A percentile compares a stretch with the other conserved stretches of the same genome.
phyloP scores from a whole-genome alignment of 92 coral and sea anemone genomes.

The Nematostella vectensis region DNA sequence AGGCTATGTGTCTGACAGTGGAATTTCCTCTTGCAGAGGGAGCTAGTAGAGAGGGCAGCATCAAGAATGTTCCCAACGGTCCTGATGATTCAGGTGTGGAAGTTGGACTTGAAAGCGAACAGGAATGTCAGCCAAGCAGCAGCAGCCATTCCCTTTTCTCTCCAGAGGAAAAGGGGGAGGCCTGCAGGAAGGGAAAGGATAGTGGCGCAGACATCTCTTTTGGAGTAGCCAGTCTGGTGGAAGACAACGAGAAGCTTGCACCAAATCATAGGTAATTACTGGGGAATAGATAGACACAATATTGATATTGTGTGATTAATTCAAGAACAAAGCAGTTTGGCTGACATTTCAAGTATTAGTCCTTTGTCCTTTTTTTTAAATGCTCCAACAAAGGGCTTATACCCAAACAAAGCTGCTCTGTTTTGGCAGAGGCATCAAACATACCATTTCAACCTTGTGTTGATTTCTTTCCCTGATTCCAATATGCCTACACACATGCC shows the following conservation, averaged over 20 bases:
- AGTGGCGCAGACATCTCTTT: constrained; percentile 20
- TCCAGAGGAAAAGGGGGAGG: constrained; percentile 14
- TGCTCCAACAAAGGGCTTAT: too few species aligned
- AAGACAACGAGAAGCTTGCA: constrained; percentile 11
- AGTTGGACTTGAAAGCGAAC: constrained; percentile 80
- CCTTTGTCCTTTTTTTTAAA: too few species aligned
- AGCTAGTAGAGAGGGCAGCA: constrained; percentile 7
- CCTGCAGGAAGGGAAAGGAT: constrained; percentile 7
- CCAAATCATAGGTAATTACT: neutral
- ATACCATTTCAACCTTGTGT: too few species aligned
- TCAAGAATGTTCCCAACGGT: constrained; percentile 29
- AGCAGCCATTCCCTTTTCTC: constrained; percentile 22
- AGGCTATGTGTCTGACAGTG: neutral
- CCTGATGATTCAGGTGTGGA: constrained; percentile 86
- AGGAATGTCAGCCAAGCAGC: constrained; percentile 26
- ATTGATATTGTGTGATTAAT: too few species aligned
- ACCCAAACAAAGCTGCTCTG: too few species aligned
- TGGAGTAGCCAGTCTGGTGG: constrained; percentile 39
- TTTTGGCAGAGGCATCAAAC: too few species aligned
- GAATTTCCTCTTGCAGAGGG: neutral
- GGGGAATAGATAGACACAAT: too few species aligned
- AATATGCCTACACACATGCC: too few species aligned
- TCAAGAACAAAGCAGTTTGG: too few species aligned
- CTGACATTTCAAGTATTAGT: too few species aligned
- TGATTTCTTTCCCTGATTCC: too few species aligned